Percentiles rank a stretch among this genome's conserved stretches.
Conservation (phyloP, 2,888 invertebrate genomes). For the Machimus atricapillus region DNA sequence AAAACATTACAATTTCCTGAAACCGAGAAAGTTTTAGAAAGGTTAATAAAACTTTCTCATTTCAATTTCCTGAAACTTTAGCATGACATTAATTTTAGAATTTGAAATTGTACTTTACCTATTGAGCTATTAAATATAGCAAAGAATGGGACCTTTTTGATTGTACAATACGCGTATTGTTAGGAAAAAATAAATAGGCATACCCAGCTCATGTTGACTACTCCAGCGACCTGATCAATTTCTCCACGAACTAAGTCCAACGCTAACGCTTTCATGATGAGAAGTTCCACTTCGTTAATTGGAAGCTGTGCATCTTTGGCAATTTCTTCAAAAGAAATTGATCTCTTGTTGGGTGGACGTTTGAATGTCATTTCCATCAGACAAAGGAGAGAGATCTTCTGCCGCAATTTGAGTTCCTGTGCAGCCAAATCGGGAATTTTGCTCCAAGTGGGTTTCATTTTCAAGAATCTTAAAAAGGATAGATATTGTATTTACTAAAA, state of each 20-base stretch:
- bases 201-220: constrained; percentile 76
- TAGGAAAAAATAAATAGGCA: constrained; percentile 28
- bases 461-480: constrained; percentile 66
- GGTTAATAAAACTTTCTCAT: too few relatives aligned
- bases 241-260: constrained; percentile 92
- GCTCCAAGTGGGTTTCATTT: constrained; percentile 76
- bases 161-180: too few relatives aligned
- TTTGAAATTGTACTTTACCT: too few relatives aligned
- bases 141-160: not conserved
- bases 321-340: constrained; percentile 90
- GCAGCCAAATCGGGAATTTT: constrained; percentile 83
- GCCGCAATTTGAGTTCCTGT: constrained; percentile 80
- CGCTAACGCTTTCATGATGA: constrained; percentile 97
- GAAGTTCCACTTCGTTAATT: constrained; percentile 85
- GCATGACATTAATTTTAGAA: too few relatives aligned
- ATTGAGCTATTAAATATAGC: not conserved
- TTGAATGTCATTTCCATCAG: constrained; percentile 98
- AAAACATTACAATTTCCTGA: too few relatives aligned
- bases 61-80: too few relatives aligned
- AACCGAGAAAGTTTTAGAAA: too few relatives aligned
- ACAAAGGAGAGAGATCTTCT: constrained; percentile 94
- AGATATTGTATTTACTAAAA: not conserved
- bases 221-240: constrained; percentile 86
- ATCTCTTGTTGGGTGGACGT: constrained; percentile 84
- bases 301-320: constrained; percentile 85